Conservation (phyloP, 2,888 invertebrate species). For the Pseudococcus jackbeardsleyi region DNA sequence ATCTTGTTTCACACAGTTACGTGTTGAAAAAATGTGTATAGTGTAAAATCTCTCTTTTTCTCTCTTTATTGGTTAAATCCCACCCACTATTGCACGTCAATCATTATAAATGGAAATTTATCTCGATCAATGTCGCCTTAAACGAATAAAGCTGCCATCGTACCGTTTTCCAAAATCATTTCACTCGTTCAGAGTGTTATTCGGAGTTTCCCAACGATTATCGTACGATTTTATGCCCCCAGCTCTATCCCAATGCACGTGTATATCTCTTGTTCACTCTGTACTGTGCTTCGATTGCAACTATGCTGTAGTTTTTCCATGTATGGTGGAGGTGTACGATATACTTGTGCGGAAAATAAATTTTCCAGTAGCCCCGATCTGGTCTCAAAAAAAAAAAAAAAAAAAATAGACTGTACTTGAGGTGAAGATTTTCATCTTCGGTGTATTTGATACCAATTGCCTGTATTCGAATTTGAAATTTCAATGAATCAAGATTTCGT, state of each 20-base stretch:
- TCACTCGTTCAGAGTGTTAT: neutral
- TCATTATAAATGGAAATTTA: neutral
- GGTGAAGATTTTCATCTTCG: no score
- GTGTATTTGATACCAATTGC: no score
- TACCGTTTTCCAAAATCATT: neutral
- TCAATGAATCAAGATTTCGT: no score
- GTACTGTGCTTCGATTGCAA: neutral
- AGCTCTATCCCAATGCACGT: neutral
- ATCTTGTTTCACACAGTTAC: conserved; percentile 1
- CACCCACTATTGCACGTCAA: conserved; percentile 13
- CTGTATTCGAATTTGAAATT: no score
- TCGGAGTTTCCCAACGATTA: neutral
- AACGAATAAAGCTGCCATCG: conserved; percentile 31
- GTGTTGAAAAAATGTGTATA: neutral
- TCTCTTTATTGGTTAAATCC: neutral
- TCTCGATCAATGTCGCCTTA: neutral
- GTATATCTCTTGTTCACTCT: neutral
- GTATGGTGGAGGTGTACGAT: neutral
- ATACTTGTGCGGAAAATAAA: neutral
- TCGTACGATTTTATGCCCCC: neutral
- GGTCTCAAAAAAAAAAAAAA: no score
- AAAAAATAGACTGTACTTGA: no score
- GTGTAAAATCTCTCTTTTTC: conserved; percentile 7
- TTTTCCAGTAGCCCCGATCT: no score
- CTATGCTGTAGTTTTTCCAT: neutral